Evolutionary conservation across 2,888 invertebrate genomes (phyloP), one percentile per base, ranked within the genome.

Genomic region (Protonemura montana): DNA sequence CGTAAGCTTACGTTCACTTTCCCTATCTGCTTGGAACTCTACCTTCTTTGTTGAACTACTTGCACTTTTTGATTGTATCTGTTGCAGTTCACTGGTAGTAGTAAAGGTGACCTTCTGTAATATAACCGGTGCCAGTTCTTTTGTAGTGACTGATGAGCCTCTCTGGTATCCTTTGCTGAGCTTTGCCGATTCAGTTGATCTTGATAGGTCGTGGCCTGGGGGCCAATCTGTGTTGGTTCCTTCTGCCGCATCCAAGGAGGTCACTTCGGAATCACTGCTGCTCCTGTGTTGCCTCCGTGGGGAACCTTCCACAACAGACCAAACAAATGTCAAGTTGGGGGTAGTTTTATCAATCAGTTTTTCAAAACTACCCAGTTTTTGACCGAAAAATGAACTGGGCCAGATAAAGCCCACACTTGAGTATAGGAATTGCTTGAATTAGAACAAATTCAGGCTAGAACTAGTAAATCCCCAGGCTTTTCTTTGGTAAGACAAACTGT

Each of bases 61-160:
- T 26, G 87, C 87, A 78, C 87, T 87, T 78, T 87, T 87, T 35
- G 87, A 82, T 27, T 82, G 89, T 82, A 88, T 89, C 87, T 93
- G 92, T 86, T 92, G 90, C 76, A 93, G 89, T 89, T 94, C 93
- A 87, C 94, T 93, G 0, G 94, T 93, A 0, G 94, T 93, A 0
- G 94, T 94, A 88, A 95, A 93, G 26, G 87, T 87, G n/a, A 88
- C 88, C n/a, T 87, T 88, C 82, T 88, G 88, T 13, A 88, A 82
- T 25, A 88, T 86, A 10, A 87, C 87, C 25, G 88, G 88, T 42
- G 87, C 80, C 25, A 85, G 76, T 82, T 88, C 88, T 82, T 88
- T 88, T n/a, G 86, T 26, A 26, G 84, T 86, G 29, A 86, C 84
- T 16, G 84, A 85, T 13, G 86, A 28, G 2, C 83, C 85, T 21